Evolutionary conservation across 2,113 vertebrate genomes (phyloP).

Genomic region (Acanthochromis polyacanthus): DNA sequence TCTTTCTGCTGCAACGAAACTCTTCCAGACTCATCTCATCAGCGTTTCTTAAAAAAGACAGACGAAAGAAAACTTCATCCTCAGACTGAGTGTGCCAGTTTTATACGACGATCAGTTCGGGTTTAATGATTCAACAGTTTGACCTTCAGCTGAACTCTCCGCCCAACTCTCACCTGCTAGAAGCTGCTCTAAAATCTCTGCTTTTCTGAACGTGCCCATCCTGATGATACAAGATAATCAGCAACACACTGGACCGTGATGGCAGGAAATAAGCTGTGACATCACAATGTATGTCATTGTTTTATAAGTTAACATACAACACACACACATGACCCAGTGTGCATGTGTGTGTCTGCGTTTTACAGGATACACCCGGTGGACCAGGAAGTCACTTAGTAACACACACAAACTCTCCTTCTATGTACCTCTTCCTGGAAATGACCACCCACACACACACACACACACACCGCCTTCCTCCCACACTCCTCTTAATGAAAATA

Average conservation of each 20-base stretch:
- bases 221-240: neutral
- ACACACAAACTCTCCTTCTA: slow-evolving; percentile 54
- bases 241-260: neutral
- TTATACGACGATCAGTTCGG: neutral
- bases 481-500: slow-evolving; percentile 53
- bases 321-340: slow-evolving; percentile 22
- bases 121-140: slow-evolving; percentile 23
- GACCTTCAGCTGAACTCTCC: neutral
- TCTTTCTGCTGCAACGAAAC: too few species aligned
- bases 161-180: neutral
- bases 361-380: slow-evolving; percentile 70
- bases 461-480: slow-evolving; percentile 26
- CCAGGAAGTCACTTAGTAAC: slow-evolving; percentile 64
- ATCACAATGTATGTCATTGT: slow-evolving; percentile 13
- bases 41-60: too few species aligned
- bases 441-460: slow-evolving; percentile 28
- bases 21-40: too few species aligned
- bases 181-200: neutral
- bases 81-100: too few species aligned
- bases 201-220: neutral
- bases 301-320: slow-evolving; percentile 45
- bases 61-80: too few species aligned
- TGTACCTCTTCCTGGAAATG: slow-evolving; percentile 73
- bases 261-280: slow-evolving; percentile 1
- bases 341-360: slow-evolving; percentile 38